phyloP scores from a whole-genome alignment of 2,113 vertebrate genomes.

The Lagopus muta region DNA sequence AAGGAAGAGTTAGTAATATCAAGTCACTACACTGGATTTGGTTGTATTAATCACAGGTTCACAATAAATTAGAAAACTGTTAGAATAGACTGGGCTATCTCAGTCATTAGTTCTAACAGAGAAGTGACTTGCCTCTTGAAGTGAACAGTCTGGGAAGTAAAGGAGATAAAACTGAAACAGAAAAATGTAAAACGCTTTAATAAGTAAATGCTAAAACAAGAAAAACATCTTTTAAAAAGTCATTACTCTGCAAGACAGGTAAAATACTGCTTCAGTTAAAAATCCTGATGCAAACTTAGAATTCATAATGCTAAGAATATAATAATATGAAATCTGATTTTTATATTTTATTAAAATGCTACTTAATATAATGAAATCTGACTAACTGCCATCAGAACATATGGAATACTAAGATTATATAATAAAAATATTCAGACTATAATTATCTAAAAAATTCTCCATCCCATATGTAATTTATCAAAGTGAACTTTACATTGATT shows the following conservation, averaged over 20 bases:
- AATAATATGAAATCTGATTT: slow-evolving; percentile 54
- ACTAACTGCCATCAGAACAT: slow-evolving; percentile 25
- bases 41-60: slow-evolving; percentile 24
- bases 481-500: slow-evolving; percentile 54
- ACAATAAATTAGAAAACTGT: slow-evolving; percentile 58
- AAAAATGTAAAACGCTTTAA: slow-evolving; percentile 72
- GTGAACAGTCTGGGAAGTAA: slow-evolving; percentile 90
- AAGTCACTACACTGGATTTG: slow-evolving; percentile 49
- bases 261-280: slow-evolving; percentile 37
- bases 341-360: slow-evolving; percentile 49
- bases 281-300: background rate
- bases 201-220: slow-evolving; percentile 22
- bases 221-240: background rate
- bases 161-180: slow-evolving; percentile 86
- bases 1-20: slow-evolving; percentile 58
- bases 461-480: slow-evolving; percentile 66
- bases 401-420: slow-evolving; percentile 45
- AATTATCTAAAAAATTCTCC: slow-evolving; percentile 49
- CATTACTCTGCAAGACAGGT: background rate
- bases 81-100: slow-evolving; percentile 49
- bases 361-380: slow-evolving; percentile 49
- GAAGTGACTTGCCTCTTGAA: slow-evolving; percentile 91
- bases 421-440: slow-evolving; percentile 52
- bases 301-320: slow-evolving; percentile 24
- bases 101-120: slow-evolving; percentile 70